These are phyloP conservation scores for Pangasius macronema DNA, from an alignment of 2,797 vertebrate genomes.

Conservation along the genomic window DNA sequence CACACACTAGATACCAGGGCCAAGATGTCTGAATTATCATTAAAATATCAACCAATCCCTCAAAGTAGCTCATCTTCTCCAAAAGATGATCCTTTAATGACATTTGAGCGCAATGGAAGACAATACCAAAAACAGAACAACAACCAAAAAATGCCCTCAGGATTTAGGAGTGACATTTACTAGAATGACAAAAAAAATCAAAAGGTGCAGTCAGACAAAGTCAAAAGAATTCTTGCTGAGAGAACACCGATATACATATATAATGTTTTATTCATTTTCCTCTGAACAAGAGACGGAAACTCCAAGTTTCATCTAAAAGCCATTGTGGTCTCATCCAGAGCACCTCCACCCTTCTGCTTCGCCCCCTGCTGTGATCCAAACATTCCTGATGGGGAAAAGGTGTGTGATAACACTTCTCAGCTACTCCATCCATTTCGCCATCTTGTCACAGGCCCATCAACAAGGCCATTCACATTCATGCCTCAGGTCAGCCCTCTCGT, in stretches of 20 bases:
- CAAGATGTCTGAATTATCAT: not conserved
- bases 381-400: slow-evolving; percentile 34
- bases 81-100: not conserved
- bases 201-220: not conserved
- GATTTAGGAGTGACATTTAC: not conserved
- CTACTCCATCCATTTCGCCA: slow-evolving; percentile 39
- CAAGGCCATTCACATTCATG: slow-evolving; percentile 54
- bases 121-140: not conserved
- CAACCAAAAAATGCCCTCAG: not conserved
- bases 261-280: slow-evolving; percentile 4
- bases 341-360: slow-evolving; percentile 26
- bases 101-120: not conserved
- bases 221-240: not conserved
- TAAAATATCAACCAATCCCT: not conserved
- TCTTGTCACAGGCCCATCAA: slow-evolving; percentile 55
- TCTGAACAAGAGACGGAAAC: not conserved
- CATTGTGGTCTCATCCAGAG: not conserved
- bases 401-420: slow-evolving; percentile 48
- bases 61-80: not conserved
- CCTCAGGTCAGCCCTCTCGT: slow-evolving; percentile 31
- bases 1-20: not conserved
- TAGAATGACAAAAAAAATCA: not conserved
- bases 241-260: slow-evolving; percentile 15
- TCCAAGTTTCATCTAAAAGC: not conserved
- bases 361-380: slow-evolving; percentile 45